These are phyloP conservation scores for Sebastes trivittatus DNA, from an alignment of 2,797 vertebrate genomes.

Conservation along the genomic window DNA sequence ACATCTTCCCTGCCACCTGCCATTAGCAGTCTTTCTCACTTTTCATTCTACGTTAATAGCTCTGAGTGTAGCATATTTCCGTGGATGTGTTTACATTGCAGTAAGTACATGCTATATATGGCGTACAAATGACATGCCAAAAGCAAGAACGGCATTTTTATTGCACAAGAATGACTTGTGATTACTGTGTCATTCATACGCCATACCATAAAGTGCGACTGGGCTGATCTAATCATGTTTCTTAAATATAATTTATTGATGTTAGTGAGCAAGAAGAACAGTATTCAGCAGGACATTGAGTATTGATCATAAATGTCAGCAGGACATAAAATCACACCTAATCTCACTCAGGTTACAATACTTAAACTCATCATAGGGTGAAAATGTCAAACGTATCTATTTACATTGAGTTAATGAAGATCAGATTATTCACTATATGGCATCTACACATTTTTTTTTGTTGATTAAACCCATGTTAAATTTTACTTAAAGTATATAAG, in stretches of 20 bases:
- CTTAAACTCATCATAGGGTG: neutral
- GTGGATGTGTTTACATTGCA: too few relatives aligned
- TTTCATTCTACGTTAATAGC: too few relatives aligned
- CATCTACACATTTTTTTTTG: rapidly evolving
- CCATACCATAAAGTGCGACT: rapidly evolving
- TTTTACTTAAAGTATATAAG: neutral
- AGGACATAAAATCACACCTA: neutral
- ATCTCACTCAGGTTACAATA: neutral
- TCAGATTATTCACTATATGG: neutral
- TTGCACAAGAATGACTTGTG: too few relatives aligned
- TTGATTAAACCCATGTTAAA: neutral
- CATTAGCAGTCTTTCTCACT: too few relatives aligned
- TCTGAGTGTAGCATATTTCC: too few relatives aligned
- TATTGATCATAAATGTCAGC: too few relatives aligned
- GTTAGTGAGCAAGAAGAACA: neutral
- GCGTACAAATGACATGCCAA: too few relatives aligned
- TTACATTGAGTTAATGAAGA: neutral
- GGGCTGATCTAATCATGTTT: too few relatives aligned
- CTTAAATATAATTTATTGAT: too few relatives aligned
- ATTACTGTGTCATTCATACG: too few relatives aligned
- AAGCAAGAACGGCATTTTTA: too few relatives aligned
- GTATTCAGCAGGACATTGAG: neutral
- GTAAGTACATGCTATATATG: too few relatives aligned
- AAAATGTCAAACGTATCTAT: neutral
- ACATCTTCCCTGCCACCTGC: rapidly evolving